Conservation (phyloP, 2,113 vertebrate genomes). For the Misgurnus anguillicaudatus region DNA sequence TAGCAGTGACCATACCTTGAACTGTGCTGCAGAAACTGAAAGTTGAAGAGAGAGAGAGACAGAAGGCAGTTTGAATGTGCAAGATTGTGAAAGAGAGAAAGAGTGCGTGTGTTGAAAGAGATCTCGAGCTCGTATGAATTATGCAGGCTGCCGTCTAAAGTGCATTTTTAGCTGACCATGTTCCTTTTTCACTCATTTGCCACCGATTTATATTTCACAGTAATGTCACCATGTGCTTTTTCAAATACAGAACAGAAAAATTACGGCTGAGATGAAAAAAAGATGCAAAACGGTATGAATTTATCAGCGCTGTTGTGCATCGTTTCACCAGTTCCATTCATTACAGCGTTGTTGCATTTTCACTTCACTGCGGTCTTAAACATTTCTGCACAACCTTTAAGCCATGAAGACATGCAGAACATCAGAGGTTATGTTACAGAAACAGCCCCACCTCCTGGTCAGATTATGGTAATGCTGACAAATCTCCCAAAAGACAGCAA, state of each 20-base stretch:
- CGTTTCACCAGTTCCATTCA: background rate
- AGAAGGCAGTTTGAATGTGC: background rate
- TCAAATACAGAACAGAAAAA: conserved; percentile 14
- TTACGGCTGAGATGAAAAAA: conserved; percentile 8
- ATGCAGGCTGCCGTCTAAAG: conserved; percentile 74
- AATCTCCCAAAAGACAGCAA: conserved; percentile 13
- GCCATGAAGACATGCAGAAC: conserved; percentile 33
- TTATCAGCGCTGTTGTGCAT: background rate
- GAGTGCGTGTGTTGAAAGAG: conserved; percentile 48
- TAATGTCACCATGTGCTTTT: conserved; percentile 52
- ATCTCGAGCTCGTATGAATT: conserved; percentile 77
- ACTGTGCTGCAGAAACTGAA: conserved; percentile 22
- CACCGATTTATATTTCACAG: conserved; percentile 32
- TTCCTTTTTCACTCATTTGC: conserved; percentile 29
- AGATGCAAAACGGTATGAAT: background rate
- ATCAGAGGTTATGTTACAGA: conserved; percentile 6
- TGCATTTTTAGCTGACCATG: conserved; percentile 58
- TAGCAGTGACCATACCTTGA: conserved; percentile 21
- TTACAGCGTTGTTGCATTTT: background rate
- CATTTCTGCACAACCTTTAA: conserved; percentile 26
- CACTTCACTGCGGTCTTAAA: conserved; percentile 29
- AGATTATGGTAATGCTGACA: conserved; percentile 29
- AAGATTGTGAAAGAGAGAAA: conserved; percentile 2
- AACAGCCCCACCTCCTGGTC: conserved; percentile 50
- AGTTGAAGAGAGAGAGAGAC: background rate